Conservation (phyloP, 2,888 invertebrate genomes). For the Ennomos quercinarius region DNA sequence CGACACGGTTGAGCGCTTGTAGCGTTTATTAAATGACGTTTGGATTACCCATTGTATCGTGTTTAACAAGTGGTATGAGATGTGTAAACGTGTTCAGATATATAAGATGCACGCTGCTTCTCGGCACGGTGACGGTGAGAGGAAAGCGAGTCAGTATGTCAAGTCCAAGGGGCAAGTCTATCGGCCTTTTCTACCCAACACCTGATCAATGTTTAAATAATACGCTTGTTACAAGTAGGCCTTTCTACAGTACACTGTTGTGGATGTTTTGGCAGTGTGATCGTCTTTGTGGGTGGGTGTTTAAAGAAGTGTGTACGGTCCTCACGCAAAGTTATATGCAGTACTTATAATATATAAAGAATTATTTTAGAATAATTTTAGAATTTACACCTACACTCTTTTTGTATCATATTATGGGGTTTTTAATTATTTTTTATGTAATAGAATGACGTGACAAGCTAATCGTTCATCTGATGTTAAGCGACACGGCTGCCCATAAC, state of each 20-base stretch:
- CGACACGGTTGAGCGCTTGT: slow-evolving; percentile 6
- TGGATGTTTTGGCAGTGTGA: slow-evolving; percentile 10
- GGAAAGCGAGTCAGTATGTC: slow-evolving; percentile 86
- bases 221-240: slow-evolving; percentile 11
- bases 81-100: slow-evolving; percentile 38
- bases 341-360: too few relatives aligned
- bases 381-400: too few relatives aligned
- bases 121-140: slow-evolving; percentile 41
- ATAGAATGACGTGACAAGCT: too few relatives aligned
- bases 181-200: slow-evolving; percentile 51
- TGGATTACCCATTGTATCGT: slow-evolving; percentile 41
- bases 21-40: slow-evolving; percentile 33
- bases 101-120: slow-evolving; percentile 36
- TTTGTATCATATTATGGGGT: too few relatives aligned
- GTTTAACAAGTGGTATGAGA: slow-evolving; percentile 31
- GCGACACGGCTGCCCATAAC: too few relatives aligned
- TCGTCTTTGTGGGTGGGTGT: slow-evolving; percentile 19
- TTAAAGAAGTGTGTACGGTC: background rate
- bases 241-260: slow-evolving; percentile 18
- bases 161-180: slow-evolving; percentile 52
- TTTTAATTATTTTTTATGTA: too few relatives aligned
- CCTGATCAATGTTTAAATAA: slow-evolving; percentile 57
- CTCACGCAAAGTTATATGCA: too few relatives aligned
- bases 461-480: too few relatives aligned
- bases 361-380: too few relatives aligned